These are phyloP conservation scores for Ichneumon xanthorius DNA, from an alignment of 2,888 invertebrate genomes.

Conservation along the genomic window DNA sequence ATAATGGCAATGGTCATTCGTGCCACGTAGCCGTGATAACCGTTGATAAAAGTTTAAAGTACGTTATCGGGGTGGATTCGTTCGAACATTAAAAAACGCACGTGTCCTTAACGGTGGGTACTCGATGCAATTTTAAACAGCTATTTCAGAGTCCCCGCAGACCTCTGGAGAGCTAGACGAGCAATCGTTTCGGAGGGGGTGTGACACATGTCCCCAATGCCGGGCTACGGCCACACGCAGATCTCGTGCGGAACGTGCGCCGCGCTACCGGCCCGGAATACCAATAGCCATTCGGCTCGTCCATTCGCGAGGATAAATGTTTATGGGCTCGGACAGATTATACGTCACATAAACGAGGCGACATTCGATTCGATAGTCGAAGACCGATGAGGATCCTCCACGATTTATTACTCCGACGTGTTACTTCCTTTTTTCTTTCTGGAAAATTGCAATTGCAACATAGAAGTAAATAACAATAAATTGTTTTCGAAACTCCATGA, in stretches of 20 bases:
- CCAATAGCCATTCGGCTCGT: conserved; percentile 74
- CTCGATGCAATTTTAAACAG: conserved; percentile 84
- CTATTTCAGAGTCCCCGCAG: conserved; percentile 78
- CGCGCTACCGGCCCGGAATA: conserved; percentile 76
- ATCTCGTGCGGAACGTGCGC: conserved; percentile 63
- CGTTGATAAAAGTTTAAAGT: conserved; percentile 84
- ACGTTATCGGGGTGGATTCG: conserved; percentile 83
- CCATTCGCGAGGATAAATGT: conserved; percentile 72
- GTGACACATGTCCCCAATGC: conserved; percentile 84
- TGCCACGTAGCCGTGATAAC: conserved; percentile 81
- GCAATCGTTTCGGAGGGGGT: conserved; percentile 75
- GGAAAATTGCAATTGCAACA: not conserved
- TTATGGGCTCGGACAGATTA: conserved; percentile 73
- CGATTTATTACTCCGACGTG: conserved; percentile 41
- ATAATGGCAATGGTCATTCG: conserved; percentile 79
- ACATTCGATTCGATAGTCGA: conserved; percentile 48
- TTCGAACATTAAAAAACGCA: conserved; percentile 83
- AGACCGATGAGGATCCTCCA: conserved; percentile 18
- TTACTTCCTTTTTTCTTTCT: not conserved
- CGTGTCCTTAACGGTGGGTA: conserved; percentile 82
- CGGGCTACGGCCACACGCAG: conserved; percentile 74
- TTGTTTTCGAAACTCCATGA: not conserved
- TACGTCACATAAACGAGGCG: conserved; percentile 66
- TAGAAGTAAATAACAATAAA: not conserved
- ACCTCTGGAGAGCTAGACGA: conserved; percentile 64